phyloP scores from a whole-genome alignment of 1,140 invertebrate genomes.

The Penaeus chinensis region DNA sequence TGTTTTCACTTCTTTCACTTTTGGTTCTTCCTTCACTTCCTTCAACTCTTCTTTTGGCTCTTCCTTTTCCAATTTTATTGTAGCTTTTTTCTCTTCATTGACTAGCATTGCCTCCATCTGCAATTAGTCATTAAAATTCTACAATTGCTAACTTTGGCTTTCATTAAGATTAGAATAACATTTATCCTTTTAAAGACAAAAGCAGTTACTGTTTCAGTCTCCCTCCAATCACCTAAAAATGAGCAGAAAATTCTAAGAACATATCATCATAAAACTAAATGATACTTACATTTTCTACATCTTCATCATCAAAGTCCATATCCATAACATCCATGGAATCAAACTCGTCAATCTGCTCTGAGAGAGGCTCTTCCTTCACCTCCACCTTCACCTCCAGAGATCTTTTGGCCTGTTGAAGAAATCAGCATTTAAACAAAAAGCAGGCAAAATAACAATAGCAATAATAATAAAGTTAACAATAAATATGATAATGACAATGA shows the following conservation, averaged over 20 bases:
- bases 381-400: constrained; percentile 12
- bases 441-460: no score
- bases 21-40: background rate
- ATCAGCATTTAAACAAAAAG: background rate
- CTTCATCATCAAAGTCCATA: constrained; percentile 30
- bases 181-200: background rate
- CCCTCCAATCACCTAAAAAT: background rate
- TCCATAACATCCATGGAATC: constrained; percentile 29
- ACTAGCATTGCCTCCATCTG: background rate
- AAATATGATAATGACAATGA: no score
- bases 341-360: constrained; percentile 45
- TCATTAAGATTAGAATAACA: no score
- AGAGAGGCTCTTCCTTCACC: constrained; percentile 1
- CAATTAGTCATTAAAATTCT: no score
- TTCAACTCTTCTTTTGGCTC: background rate
- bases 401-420: constrained; percentile 41
- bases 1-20: background rate
- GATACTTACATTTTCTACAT: constrained; percentile 15
- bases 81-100: constrained; percentile 12
- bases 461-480: no score
- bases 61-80: background rate
- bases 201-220: background rate
- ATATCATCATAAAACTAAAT: background rate
- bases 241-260: background rate
- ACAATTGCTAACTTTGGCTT: no score